phyloP scores from a whole-genome alignment of 2,888 invertebrate species.

The Acheta domesticus region DNA sequence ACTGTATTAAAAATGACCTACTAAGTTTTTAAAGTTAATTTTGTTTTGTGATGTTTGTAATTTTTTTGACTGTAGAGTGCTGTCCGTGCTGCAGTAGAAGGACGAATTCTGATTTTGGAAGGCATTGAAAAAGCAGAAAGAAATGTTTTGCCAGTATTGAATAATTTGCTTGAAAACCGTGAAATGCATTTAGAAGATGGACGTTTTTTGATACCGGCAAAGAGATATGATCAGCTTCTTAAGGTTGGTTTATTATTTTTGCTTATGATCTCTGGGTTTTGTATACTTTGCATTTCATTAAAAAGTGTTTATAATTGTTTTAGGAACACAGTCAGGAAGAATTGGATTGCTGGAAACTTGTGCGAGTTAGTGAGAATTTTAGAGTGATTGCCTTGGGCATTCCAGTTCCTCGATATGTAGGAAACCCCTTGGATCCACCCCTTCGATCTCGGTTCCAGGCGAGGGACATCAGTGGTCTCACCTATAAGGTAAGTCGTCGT shows the following conservation, averaged over 20 bases:
- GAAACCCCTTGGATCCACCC: conserved; percentile 94
- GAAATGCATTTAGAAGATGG: conserved; percentile 99
- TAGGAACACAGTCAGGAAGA: conserved; percentile 77
- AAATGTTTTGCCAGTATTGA: conserved; percentile 92
- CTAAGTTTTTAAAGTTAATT: no score
- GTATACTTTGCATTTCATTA: not conserved
- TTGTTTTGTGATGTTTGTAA: not conserved
- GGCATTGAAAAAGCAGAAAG: conserved; percentile 97
- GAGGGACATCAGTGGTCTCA: conserved; percentile 62
- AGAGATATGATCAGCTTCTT: conserved; percentile 83
- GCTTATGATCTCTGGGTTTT: not conserved
- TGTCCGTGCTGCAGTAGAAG: conserved; percentile 85
- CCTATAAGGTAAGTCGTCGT: conserved; percentile 59
- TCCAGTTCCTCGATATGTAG: conserved; percentile 76
- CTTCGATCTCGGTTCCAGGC: conserved; percentile 93
- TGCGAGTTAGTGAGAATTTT: conserved; percentile 89
- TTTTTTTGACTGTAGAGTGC: conserved; percentile 65
- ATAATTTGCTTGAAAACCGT: conserved; percentile 93
- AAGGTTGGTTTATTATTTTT: conserved; percentile 55
- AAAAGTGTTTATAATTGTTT: conserved; percentile 37
- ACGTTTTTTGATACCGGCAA: conserved; percentile 82
- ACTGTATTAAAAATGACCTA: no score
- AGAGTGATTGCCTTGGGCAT: conserved; percentile 89
- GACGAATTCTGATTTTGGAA: conserved; percentile 84
- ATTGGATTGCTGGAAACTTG: conserved; percentile 80